These are phyloP conservation scores for Noctua janthe DNA, from an alignment of 2,888 invertebrate species.

Conservation along the genomic window DNA sequence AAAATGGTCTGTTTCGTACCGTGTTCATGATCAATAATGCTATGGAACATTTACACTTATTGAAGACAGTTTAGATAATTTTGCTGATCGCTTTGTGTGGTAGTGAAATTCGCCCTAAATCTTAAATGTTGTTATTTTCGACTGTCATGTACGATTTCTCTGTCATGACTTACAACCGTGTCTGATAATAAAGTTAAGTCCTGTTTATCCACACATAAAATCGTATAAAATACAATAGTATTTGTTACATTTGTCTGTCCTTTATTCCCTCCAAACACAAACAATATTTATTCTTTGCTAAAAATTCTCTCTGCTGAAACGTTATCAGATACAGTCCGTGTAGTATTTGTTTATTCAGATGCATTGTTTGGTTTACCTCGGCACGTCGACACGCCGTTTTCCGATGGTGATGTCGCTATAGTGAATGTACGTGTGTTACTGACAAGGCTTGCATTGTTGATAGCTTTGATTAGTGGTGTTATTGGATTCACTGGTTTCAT, in stretches of 20 bases:
- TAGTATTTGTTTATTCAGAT: constrained; percentile 51
- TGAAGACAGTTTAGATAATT: too few relatives aligned
- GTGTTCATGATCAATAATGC: too few relatives aligned
- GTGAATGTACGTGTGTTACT: constrained; percentile 3
- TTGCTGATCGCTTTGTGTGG: too few relatives aligned
- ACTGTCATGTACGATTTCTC: neutral
- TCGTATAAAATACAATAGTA: neutral
- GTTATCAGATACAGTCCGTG: constrained; percentile 38
- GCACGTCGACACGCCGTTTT: constrained; percentile 28
- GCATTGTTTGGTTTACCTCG: constrained; percentile 34
- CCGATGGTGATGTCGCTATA: constrained; percentile 1
- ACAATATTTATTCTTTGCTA: constrained; percentile 17
- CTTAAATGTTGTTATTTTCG: neutral
- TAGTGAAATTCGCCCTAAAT: neutral
- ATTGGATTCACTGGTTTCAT: constrained; percentile 12
- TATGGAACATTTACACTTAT: too few relatives aligned
- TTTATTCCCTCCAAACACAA: neutral
- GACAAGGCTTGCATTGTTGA: constrained; percentile 10
- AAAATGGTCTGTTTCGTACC: too few relatives aligned
- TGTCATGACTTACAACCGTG: neutral
- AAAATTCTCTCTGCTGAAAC: constrained; percentile 1
- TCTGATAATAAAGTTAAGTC: too few relatives aligned
- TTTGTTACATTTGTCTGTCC: neutral
- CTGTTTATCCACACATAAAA: neutral
- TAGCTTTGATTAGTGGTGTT: neutral